phyloP scores from a whole-genome alignment of 2,113 vertebrate species.

The Genyomyrus donnyi region DNA sequence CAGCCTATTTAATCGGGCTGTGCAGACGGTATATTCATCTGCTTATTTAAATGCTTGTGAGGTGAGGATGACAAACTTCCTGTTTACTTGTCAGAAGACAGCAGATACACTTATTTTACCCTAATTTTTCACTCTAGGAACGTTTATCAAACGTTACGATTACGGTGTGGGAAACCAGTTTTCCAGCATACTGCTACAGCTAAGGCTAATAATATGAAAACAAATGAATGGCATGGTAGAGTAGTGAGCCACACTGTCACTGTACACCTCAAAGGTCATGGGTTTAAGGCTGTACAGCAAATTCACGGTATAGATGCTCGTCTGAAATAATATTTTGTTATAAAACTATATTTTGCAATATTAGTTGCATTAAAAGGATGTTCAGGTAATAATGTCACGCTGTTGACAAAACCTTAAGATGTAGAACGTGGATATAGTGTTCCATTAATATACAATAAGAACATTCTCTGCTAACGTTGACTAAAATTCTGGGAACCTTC shows the following conservation, averaged over 20 bases:
- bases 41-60: background rate
- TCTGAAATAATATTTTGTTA: background rate
- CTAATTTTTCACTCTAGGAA: background rate
- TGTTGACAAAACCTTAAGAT: background rate
- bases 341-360: background rate
- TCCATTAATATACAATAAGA: background rate
- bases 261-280: background rate
- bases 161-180: background rate
- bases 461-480: background rate
- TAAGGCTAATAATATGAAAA: background rate
- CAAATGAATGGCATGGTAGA: background rate
- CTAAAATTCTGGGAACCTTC: background rate
- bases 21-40: background rate
- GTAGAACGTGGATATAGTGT: background rate
- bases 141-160: background rate
- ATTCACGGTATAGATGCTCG: background rate
- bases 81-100: background rate
- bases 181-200: background rate
- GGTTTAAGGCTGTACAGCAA: background rate
- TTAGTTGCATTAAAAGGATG: background rate
- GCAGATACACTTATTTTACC: background rate
- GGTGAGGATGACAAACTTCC: background rate
- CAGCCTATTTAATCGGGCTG: background rate
- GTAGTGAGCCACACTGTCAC: background rate
- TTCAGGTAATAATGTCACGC: background rate